Base-by-base conservation (phyloP, 2,888 invertebrate species). In the Petrolisthes manimaculis region DNA sequence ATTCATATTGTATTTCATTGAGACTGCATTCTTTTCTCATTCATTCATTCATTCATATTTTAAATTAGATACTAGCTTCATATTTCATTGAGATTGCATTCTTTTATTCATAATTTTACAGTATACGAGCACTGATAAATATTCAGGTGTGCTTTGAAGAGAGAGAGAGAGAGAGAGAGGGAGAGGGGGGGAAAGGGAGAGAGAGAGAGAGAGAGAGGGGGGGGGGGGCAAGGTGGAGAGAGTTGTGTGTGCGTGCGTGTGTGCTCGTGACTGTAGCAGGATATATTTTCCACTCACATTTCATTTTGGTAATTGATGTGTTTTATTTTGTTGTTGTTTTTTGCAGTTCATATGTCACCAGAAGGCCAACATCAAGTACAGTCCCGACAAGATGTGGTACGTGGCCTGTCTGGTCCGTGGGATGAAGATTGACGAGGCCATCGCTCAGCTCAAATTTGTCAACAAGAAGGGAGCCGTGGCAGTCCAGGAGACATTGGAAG, bases 361-460 rank as follows among this genome's bases (percentile, higher is more conserved):
- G 94, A 95, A 96, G 92, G 93, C 94, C 21, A 96, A 97, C 92
- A 95, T 99, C 78, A 97, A 97, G 93, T 98, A 98, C 93, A 97
- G 97, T 92, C 96, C 96, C 0, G 95, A 96, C 92, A 99, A 98
- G 93, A 95, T 99, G 95, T 98, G 97, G 97, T 98, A 98, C 92
- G 95, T 98, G 77, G 97, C 98, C 4, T 94, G 94, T 91, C 94
- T 98, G 92, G 95, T 99, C 3, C 95, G 98, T 92, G 99, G 99
- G 18, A 96, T 98, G 96, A 94, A 96, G 21, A 96, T 98, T 3
- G 98, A 99, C 93, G 98, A 99, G 93, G 99, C 99, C 14, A 93
- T 98, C 0, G 97, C 96, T 93, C 98, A 99, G 93, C 93, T 99
- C 18, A 95, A 95, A 92, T 98, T 97, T 94, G 94, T 97, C 0